Evolutionary conservation across 53 echinoderm and acorn worm species (phyloP).

Genomic region (Patiria pectinifera): DNA sequence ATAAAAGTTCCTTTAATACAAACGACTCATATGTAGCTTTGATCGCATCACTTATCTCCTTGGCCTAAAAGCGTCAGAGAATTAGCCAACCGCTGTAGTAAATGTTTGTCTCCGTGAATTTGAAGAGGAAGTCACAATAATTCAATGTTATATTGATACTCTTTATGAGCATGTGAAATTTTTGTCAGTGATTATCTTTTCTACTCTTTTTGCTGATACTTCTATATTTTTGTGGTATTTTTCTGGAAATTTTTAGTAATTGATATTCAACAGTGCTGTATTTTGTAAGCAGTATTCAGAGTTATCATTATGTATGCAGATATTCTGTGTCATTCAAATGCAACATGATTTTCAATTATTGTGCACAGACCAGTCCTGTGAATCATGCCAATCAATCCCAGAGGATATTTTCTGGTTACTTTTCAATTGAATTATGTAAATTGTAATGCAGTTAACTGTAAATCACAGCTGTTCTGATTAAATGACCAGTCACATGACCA

Average conservation of each 20-base stretch:
- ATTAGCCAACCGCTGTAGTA: too few species aligned
- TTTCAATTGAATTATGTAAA: neutral
- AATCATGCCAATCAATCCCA: neutral
- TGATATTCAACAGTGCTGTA: slow-evolving; percentile 17
- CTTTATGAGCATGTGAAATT: too few species aligned
- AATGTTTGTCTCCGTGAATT: too few species aligned
- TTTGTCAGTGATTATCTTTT: neutral
- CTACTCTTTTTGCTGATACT: neutral
- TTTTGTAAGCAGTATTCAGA: slow-evolving; percentile 19
- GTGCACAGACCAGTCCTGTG: neutral
- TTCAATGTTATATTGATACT: too few species aligned
- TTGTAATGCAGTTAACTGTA: too few species aligned
- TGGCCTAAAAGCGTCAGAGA: too few species aligned
- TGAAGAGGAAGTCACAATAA: too few species aligned
- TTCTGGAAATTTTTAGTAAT: neutral
- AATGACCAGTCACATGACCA: too few species aligned
- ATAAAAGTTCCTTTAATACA: too few species aligned
- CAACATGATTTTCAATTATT: neutral
- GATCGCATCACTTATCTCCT: too few species aligned
- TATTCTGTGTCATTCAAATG: neutral
- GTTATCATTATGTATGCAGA: neutral
- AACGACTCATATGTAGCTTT: too few species aligned
- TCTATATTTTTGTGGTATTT: neutral
- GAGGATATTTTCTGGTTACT: neutral
- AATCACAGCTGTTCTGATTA: too few species aligned